phyloP scores from a whole-genome alignment of 2,888 invertebrate genomes.

The Barypeithes pellucidus region DNA sequence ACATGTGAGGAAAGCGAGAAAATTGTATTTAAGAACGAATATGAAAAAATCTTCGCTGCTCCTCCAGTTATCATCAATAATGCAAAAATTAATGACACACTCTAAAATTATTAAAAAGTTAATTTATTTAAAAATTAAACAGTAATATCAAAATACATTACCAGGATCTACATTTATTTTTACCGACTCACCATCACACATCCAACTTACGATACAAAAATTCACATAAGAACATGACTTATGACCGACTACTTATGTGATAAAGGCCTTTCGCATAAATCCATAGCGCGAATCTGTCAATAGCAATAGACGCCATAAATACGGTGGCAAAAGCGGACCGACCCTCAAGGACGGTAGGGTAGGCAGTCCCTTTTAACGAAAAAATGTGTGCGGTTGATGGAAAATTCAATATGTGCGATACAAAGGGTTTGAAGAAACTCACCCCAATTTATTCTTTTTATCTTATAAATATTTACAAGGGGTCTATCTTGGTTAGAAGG shows the following conservation, averaged over 20 bases:
- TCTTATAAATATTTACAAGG: slow-evolving; percentile 51
- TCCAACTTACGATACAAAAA: slow-evolving; percentile 22
- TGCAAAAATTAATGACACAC: no score
- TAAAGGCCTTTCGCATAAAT: slow-evolving; percentile 62
- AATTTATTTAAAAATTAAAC: neutral
- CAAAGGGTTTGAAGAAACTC: slow-evolving; percentile 43
- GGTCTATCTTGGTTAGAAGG: slow-evolving; percentile 18
- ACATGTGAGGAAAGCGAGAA: no score
- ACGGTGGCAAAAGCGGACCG: slow-evolving; percentile 59
- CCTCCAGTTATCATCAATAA: no score
- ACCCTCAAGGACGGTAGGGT: slow-evolving; percentile 26
- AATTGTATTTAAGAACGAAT: no score
- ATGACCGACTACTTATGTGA: slow-evolving; percentile 56
- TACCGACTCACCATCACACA: neutral
- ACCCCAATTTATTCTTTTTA: slow-evolving; percentile 45
- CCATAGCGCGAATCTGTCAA: slow-evolving; percentile 66
- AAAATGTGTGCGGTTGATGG: slow-evolving; percentile 48
- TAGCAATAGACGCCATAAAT: slow-evolving; percentile 68
- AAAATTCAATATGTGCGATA: slow-evolving; percentile 47
- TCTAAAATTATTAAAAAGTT: no score
- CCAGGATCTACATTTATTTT: neutral
- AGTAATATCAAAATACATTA: neutral
- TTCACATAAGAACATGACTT: slow-evolving; percentile 41
- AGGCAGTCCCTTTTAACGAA: slow-evolving; percentile 37
- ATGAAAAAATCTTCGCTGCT: no score